Percentiles rank a stretch among this genome's conserved stretches.
phyloP scores from a whole-genome alignment of 2,888 invertebrate species.

The Protophormia terraenovae region DNA sequence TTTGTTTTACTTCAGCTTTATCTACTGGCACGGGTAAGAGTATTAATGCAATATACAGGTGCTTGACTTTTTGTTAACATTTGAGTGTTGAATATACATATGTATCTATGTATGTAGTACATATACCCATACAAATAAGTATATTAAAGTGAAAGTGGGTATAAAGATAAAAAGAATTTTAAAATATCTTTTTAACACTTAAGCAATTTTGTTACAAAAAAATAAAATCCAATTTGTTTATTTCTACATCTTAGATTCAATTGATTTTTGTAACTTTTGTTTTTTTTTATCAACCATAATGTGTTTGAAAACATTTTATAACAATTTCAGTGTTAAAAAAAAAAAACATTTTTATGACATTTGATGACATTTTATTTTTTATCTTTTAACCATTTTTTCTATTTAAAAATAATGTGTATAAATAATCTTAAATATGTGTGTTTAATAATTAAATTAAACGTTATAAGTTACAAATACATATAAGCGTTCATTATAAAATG shows the following conservation, averaged over 20 bases:
- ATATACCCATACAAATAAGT: too few relatives aligned
- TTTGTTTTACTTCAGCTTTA: too few relatives aligned
- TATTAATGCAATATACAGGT: not conserved
- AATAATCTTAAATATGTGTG: not conserved
- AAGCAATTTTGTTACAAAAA: not conserved
- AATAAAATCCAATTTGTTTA: not conserved
- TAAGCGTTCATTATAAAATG: too few relatives aligned
- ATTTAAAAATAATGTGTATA: not conserved
- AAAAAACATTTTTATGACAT: not conserved
- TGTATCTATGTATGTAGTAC: too few relatives aligned
- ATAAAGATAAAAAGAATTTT: too few relatives aligned
- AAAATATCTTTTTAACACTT: too few relatives aligned
- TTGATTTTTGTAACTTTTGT: not conserved
- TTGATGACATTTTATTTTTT: not conserved
- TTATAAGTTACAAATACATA: too few relatives aligned
- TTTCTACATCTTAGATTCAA: not conserved
- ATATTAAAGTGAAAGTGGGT: too few relatives aligned
- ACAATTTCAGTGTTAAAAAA: not conserved
- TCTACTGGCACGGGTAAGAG: not conserved
- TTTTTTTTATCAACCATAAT: not conserved
- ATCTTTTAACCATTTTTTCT: not conserved
- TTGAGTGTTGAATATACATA: not conserved
- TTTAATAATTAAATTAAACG: slow-evolving; percentile 11
- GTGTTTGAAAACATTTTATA: not conserved
- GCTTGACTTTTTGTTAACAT: slow-evolving; percentile 2